phyloP scores from a whole-genome alignment of 2,113 vertebrate species.

The Pituophis catenifer region DNA sequence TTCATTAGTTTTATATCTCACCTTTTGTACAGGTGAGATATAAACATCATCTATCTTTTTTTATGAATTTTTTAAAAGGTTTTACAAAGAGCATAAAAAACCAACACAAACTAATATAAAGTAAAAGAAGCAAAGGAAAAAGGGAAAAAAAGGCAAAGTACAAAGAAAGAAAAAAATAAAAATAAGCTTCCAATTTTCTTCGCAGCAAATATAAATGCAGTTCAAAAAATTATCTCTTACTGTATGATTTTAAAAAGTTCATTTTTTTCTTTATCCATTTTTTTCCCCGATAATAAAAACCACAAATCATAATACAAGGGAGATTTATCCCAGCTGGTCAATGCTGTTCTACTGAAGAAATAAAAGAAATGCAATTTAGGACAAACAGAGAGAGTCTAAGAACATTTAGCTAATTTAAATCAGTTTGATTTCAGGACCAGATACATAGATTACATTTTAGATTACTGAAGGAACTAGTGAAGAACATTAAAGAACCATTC shows the following conservation, averaged over 20 bases:
- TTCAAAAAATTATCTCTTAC: not conserved
- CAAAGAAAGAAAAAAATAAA: not conserved
- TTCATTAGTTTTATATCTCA: not conserved
- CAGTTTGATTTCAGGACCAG: not conserved
- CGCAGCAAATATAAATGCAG: not conserved
- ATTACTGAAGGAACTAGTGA: too few relatives aligned
- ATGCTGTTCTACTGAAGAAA: not conserved
- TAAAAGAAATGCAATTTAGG: not conserved
- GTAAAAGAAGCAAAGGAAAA: not conserved
- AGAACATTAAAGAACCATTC: not conserved
- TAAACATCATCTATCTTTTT: not conserved
- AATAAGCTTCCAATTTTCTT: not conserved
- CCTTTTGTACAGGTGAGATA: not conserved
- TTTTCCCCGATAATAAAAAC: not conserved
- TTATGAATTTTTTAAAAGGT: not conserved
- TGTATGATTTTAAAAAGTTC: not conserved
- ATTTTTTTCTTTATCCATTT: not conserved
- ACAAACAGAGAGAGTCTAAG: not conserved
- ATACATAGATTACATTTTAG: not conserved
- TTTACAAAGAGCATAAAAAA: not conserved
- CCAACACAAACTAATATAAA: not conserved
- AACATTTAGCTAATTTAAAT: not conserved
- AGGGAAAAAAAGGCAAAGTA: not conserved
- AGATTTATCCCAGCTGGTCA: not conserved
- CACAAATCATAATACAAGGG: not conserved